Base-by-base conservation (phyloP, 2,113 vertebrate genomes). In the Saguinus midas region DNA sequence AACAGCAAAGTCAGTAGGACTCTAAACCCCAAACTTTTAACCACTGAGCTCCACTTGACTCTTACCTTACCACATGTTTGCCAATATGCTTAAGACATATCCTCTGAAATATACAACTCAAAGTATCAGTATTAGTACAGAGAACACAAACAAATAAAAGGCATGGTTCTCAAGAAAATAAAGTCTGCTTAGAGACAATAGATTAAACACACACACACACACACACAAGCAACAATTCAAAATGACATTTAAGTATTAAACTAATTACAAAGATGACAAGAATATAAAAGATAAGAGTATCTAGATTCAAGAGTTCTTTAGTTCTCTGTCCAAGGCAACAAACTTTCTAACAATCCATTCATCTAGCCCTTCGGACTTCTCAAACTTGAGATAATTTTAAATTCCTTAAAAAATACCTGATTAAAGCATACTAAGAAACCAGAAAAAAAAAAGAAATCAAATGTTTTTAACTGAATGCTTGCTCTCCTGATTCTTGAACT, bases 71-170 rank as follows among this genome's bases (percentile, higher is more conserved):
- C 37, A 57, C 5, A 45, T 11, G 5, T 10, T 58, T 58, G 85
- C 66, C 70, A 84, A 50, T 25, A 17, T 43, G 50, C 29, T 78
- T 27, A 90, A 70, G n/a, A 48, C 23, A 40, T 10, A 78, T 16
- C 20, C 79, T 96, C 58, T 61, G 16, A 45, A 76, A 66, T 37
- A 64, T 2, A 35, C 75, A 87, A 72, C 37, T 92, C 61, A 95
- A 68, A 90, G 80, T 64, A 50, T 1, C 92, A 78, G 45, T 88
- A 16, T 55, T 85, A 66, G 29, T 27, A 78, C 16, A 20, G 11
- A 80, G 12, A 68, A 86, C 18, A 68, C 20, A 61, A 83, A 78
- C 20, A 96, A 88, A 91, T 57, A 90, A 90, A 96, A 80, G 27
- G 64, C 45, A 73, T 14, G 18, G 75, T 55, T 72, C 52, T 64